Conservation (phyloP, 2,888 invertebrate genomes). For the Operophtera brumata region DNA sequence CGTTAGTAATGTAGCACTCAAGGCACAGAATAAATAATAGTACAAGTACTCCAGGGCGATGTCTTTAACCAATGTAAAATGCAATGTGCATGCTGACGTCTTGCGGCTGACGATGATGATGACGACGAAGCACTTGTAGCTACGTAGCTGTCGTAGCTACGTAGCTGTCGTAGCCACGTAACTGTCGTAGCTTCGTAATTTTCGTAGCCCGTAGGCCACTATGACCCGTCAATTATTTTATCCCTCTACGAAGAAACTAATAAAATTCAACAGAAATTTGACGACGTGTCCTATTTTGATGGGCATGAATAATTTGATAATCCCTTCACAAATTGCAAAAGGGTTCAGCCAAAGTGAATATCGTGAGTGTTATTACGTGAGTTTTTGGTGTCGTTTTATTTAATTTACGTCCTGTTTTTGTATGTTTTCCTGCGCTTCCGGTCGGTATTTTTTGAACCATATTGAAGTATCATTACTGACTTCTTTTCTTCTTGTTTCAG, state of each 20-base stretch:
- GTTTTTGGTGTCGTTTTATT: constrained; percentile 9
- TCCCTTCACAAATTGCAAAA: constrained; percentile 34
- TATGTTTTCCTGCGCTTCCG: neutral
- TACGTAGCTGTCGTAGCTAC: no score
- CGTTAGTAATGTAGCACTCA: no score
- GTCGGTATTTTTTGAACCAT: neutral
- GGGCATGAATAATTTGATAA: constrained; percentile 37
- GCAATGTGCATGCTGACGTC: no score
- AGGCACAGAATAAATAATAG: no score
- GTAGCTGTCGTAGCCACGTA: no score
- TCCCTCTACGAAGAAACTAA: constrained; percentile 28
- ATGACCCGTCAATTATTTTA: neutral
- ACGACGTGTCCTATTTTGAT: constrained; percentile 39
- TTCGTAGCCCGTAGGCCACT: no score
- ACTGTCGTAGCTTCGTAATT: no score
- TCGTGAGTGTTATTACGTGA: constrained; percentile 16
- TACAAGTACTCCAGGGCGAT: no score
- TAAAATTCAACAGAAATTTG: constrained; percentile 42
- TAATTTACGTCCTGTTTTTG: constrained; percentile 6
- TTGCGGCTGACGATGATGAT: neutral
- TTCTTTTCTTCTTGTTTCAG: neutral
- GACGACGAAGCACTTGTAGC: neutral
- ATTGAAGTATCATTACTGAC: neutral
- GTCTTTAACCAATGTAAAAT: no score
- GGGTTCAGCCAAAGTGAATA: constrained; percentile 31